phyloP scores from a whole-genome alignment of 2,888 invertebrate genomes.

The Conus canariensis region DNA sequence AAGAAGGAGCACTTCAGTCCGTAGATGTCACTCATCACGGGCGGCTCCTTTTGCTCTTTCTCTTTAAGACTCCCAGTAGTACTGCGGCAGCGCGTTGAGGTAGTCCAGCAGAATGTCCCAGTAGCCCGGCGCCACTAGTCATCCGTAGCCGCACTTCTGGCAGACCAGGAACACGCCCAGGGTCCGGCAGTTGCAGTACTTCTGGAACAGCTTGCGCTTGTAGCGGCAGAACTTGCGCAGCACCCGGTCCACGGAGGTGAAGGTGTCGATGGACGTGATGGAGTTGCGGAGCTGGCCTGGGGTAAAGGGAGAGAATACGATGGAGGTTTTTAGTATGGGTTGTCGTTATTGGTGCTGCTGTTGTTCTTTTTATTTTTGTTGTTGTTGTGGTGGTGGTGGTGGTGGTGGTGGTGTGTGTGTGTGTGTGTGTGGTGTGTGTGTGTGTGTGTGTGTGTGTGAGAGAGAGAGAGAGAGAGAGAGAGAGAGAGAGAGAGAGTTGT shows the following conservation, averaged over 20 bases:
- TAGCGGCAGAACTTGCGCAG: conserved; percentile 71
- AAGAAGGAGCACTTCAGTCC: too few species aligned
- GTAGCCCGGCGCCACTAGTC: conserved; percentile 56
- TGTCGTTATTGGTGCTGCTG: too few species aligned
- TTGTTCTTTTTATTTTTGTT: too few species aligned
- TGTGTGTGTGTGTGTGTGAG: too few species aligned
- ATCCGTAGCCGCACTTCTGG: conserved; percentile 70
- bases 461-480: background rate
- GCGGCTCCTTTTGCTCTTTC: background rate
- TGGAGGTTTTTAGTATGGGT: too few species aligned
- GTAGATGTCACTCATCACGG: too few species aligned
- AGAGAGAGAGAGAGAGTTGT: background rate
- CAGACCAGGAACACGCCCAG: conserved; percentile 75
- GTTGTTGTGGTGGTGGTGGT: too few species aligned
- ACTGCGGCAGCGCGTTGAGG: conserved; percentile 47
- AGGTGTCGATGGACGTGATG: conserved; percentile 66
- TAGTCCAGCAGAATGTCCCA: conserved; percentile 54
- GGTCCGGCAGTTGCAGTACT: conserved; percentile 75
- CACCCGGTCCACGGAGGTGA: conserved; percentile 69
- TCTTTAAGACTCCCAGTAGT: conserved; percentile 45
- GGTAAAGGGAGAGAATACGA: too few species aligned
- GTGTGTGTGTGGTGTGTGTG: too few species aligned
- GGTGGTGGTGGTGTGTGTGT: too few species aligned
- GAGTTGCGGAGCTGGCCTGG: conserved; percentile 69
- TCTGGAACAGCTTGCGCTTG: conserved; percentile 68